Evolutionary conservation across 1,140 invertebrate genomes (phyloP).

Genomic region (Pseudoatta argentina): DNA sequence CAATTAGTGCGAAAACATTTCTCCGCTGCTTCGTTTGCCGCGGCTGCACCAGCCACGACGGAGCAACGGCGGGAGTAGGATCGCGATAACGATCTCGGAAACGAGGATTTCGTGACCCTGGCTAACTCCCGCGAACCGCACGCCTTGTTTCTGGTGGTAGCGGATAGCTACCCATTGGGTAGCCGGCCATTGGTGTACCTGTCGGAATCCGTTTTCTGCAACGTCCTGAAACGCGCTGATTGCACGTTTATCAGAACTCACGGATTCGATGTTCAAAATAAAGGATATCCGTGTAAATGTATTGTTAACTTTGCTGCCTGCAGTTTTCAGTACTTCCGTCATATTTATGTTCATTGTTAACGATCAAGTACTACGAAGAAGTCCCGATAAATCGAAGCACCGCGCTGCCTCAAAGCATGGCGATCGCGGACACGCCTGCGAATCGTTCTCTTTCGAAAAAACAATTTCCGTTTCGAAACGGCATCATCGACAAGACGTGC

Average conservation of each 20-base stretch:
- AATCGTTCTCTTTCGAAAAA: not conserved
- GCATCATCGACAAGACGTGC: conserved; percentile 67
- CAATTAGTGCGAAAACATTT: conserved; percentile 84
- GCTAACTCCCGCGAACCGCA: conserved; percentile 62
- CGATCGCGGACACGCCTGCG: conserved; percentile 9
- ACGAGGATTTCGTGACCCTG: conserved; percentile 69
- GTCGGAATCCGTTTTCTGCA: conserved; percentile 26
- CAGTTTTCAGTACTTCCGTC: not conserved
- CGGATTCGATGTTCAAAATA: not conserved
- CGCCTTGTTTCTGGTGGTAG: conserved; percentile 18
- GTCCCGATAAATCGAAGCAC: not conserved
- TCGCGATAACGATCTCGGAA: conserved; percentile 67
- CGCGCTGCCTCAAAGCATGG: not conserved
- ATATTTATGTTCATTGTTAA: not conserved
- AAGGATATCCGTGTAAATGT: not conserved
- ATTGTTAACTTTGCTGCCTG: not conserved
- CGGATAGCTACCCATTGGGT: not conserved
- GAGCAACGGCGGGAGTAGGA: conserved; percentile 16
- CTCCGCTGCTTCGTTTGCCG: conserved; percentile 75
- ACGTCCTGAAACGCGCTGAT: conserved; percentile 5
- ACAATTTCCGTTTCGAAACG: conserved; percentile 34
- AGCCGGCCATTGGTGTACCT: not conserved
- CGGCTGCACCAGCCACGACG: conserved; percentile 50
- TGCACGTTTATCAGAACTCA: not conserved
- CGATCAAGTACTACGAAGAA: not conserved